Conservation (phyloP, 2,888 invertebrate genomes). For the Ophioninae sp. region DNA sequence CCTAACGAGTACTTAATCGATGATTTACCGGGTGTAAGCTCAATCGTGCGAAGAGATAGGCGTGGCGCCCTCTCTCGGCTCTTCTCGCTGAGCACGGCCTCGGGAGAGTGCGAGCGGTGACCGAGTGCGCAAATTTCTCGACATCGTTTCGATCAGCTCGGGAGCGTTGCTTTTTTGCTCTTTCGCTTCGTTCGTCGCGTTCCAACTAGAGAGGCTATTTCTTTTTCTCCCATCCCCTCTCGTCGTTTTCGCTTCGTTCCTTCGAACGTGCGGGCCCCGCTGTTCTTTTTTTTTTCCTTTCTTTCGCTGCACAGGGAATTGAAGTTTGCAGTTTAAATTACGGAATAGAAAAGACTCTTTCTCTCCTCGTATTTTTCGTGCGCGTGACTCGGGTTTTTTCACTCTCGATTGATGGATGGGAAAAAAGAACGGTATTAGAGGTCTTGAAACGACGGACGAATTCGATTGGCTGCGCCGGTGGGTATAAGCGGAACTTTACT, state of each 20-base stretch:
- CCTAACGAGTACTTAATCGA: slow-evolving; percentile 78
- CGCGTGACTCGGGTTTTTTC: too few relatives aligned
- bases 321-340: neutral
- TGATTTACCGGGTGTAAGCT: slow-evolving; percentile 74
- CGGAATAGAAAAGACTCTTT: too few relatives aligned
- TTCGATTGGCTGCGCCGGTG: too few relatives aligned
- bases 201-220: neutral
- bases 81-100: slow-evolving; percentile 1
- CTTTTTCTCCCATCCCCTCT: neutral
- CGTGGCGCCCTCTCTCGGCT: slow-evolving; percentile 39
- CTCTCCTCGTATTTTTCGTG: neutral
- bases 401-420: too few relatives aligned
- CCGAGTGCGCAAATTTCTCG: slow-evolving; percentile 34
- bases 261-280: neutral
- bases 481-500: too few relatives aligned
- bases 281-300: neutral
- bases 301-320: neutral
- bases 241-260: neutral
- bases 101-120: neutral
- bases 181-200: neutral
- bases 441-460: too few relatives aligned
- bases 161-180: neutral
- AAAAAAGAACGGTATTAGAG: too few relatives aligned
- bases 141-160: slow-evolving; percentile 15
- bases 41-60: slow-evolving; percentile 77